Evolutionary conservation across 2,797 vertebrate species (phyloP), one percentile per base, ranked within the genome.

Genomic region (Gymnoscopelus microlampas): DNA sequence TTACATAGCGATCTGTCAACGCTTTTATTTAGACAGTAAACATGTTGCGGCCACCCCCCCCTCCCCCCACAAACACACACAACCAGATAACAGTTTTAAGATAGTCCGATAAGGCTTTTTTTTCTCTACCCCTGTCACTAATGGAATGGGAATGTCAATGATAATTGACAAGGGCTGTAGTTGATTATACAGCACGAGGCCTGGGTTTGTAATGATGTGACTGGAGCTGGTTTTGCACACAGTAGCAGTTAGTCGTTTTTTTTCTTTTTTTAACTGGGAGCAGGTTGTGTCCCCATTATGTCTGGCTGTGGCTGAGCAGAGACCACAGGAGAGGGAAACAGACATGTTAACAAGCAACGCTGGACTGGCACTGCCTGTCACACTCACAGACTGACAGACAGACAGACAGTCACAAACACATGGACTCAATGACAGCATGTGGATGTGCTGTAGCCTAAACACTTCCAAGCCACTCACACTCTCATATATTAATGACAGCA

Each of bases 231-330:
- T 66, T 85, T 66, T 29, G 4, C 59, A 63, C 77, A 83, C 83
- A 86, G 85, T 84, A 86, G 85, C 81, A 81, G 68, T 2, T 70
- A 74, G 77, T 53, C 66, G 19, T 48, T 50, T 83, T 83, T 70
- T 85, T 65, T 85, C 70, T 77, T 68, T 71, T 49, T 75, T 76
- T 90, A 90, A 91, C 86, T 87, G 85, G 85, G 82, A 89, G 81
- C 87, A 87, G 84, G 81, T 81, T 87, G 85, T 74, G 47, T 82
- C 64, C 55, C 76, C 32, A 4, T 59, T 66, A 63, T 66, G 60
- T 68, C 77, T 48, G 48, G 53, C 68, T 83, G 78, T 66, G 83
- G 76, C 72, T 81, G 63, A 3, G 48, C 73, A 73, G 73, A 83
- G 85, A 85, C 83, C 76, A 73, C 82, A 77, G 80, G 67, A 82